phyloP scores from a whole-genome alignment of 2,888 invertebrate genomes.

The Polia nebulosa region DNA sequence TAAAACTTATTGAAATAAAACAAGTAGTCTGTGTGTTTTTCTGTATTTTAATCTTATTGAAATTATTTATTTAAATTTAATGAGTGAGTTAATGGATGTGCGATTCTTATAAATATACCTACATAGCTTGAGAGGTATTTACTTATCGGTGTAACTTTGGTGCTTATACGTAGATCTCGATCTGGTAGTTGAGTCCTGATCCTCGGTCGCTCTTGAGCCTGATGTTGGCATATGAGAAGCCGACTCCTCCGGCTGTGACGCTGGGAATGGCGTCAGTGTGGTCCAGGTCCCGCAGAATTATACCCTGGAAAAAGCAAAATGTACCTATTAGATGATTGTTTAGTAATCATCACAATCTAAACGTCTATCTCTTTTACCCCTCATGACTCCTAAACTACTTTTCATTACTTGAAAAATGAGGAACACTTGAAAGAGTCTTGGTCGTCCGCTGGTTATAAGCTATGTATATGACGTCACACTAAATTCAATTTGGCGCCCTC shows the following conservation, averaged over 20 bases:
- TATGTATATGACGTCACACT: no score
- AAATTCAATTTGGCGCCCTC: no score
- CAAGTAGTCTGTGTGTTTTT: slow-evolving; percentile 9
- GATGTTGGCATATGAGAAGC: slow-evolving; percentile 86
- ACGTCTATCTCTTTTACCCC: neutral
- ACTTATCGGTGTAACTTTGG: slow-evolving; percentile 14
- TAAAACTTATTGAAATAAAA: slow-evolving; percentile 28
- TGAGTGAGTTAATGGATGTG: slow-evolving; percentile 22
- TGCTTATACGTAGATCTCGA: slow-evolving; percentile 83
- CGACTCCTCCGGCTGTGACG: slow-evolving; percentile 86
- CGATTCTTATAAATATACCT: slow-evolving; percentile 1
- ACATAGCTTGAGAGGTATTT: slow-evolving; percentile 2
- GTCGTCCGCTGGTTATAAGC: no score
- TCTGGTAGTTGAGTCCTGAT: slow-evolving; percentile 85
- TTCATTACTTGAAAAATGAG: no score
- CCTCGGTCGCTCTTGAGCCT: slow-evolving; percentile 86
- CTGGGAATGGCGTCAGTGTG: slow-evolving; percentile 82
- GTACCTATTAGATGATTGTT: slow-evolving; percentile 2
- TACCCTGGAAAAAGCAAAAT: slow-evolving; percentile 78
- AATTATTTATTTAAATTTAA: slow-evolving; percentile 15
- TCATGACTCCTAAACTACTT: no score
- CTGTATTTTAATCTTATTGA: slow-evolving; percentile 21
- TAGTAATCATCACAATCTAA: neutral
- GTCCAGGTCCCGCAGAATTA: slow-evolving; percentile 85
- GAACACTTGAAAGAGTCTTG: no score